Evolutionary conservation across 2,888 invertebrate species (phyloP), one percentile per base, ranked within the genome.

Genomic region (Caenorhabditis sinica): DNA sequence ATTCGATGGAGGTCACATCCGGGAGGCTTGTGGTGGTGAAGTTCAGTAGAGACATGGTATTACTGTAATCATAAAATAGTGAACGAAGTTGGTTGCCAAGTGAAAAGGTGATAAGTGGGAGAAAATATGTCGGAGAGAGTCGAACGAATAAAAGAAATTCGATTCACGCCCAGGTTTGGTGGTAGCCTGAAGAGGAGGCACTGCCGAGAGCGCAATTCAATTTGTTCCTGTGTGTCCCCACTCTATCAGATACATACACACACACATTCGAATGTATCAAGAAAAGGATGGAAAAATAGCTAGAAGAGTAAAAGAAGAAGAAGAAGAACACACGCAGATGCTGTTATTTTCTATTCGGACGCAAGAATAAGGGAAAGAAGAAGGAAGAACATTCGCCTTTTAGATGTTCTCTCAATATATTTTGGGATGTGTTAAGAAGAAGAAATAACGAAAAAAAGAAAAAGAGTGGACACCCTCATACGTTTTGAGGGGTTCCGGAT

Each of bases 101-200:
- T 25, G 17, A 30, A 58, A 33, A 61, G 9, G 43, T 65, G 40
- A 49, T 66, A 28, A n/a, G 36, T 1, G 36, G 51, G 51, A 20
- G 11, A 36, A 40, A 5, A 33, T 72, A 30, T 45, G 13, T n/a
- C n/a, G n/a, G n/a, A n/a, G n/a, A 5, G 45, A 45, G 15, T 15
- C 17, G 45, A 45, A 49, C 6, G 1, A 72, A 49, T 36, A 65
- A 13, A 15, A 71, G 65, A 65, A 63, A 74, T 65, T 74, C 30
- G 40, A 74, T 74, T 74, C 74, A 43, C 74, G 65, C 56, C 65
- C 74, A 74, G 74, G 74, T 65, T 65, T 43, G 53, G 30, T 45
- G 63, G 63, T 63, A 30, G 30, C 15, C n/a, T n/a, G n/a, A n/a
- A 9, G 40, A 20, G 20, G 20, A 11, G 23, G 23, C 23, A 20